phyloP scores from a whole-genome alignment of 2,888 invertebrate genomes.

The Dynastes tityus region DNA sequence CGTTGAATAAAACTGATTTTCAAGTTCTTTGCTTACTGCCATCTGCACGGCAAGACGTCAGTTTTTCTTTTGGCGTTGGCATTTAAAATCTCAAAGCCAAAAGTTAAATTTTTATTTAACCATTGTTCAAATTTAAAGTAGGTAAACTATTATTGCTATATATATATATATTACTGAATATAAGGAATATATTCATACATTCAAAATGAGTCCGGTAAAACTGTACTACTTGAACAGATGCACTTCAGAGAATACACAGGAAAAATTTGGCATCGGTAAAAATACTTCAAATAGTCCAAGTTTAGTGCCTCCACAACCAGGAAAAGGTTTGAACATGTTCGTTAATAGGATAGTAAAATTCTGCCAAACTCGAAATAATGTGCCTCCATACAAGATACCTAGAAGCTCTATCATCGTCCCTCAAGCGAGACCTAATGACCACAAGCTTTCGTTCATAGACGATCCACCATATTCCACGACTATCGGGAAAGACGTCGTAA shows the following conservation, averaged over 20 bases:
- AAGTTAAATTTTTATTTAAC: no score
- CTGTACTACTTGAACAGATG: slow-evolving; percentile 17
- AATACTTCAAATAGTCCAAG: not conserved
- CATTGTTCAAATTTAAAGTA: no score
- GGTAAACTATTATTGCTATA: no score
- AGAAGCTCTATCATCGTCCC: slow-evolving; percentile 5
- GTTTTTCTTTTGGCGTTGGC: no score
- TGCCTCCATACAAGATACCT: not conserved
- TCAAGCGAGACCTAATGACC: slow-evolving; percentile 9
- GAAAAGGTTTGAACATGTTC: slow-evolving; percentile 36
- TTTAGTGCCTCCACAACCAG: not conserved
- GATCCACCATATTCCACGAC: slow-evolving; percentile 31
- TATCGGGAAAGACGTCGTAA: not conserved
- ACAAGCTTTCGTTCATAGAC: slow-evolving; percentile 24
- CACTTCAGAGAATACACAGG: not conserved
- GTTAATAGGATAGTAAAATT: slow-evolving; percentile 14
- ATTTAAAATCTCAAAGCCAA: no score
- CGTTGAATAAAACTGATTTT: slow-evolving; percentile 9
- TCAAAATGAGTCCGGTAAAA: slow-evolving; percentile 3
- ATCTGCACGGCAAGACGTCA: not conserved
- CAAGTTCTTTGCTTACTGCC: not conserved
- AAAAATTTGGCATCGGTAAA: not conserved
- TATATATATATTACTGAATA: no score
- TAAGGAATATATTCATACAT: not conserved
- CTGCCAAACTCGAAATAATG: not conserved